Percentiles rank a stretch among this genome's conserved stretches.
Conservation (phyloP, 2,797 vertebrate genomes). For the Danio albolineatus region DNA sequence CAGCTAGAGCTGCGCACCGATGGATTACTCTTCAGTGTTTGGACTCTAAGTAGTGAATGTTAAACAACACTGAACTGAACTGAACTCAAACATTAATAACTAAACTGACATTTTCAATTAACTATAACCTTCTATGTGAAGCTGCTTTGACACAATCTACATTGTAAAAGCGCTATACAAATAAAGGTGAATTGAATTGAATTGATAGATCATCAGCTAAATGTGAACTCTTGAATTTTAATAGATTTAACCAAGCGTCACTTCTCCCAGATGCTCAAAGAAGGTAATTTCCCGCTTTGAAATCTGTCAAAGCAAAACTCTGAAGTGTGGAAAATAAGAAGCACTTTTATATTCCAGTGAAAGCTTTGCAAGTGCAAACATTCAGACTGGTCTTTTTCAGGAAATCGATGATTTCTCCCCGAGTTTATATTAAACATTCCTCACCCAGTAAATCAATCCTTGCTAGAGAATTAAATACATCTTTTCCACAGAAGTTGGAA, state of each 20-base stretch:
- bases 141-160: no score
- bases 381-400: neutral
- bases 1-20: no score
- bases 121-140: no score
- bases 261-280: neutral
- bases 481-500: constrained; percentile 14
- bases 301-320: neutral
- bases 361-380: constrained; percentile 7
- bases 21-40: no score
- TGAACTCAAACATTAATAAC: no score
- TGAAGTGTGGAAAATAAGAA: constrained; percentile 8
- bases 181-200: no score
- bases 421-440: constrained; percentile 15
- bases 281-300: neutral
- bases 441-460: constrained; percentile 21
- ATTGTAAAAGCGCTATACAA: no score
- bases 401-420: constrained; percentile 3
- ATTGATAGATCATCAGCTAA: no score
- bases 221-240: no score
- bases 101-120: no score
- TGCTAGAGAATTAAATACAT: neutral
- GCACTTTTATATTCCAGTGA: neutral
- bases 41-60: no score
- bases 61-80: no score
- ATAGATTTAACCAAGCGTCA: neutral